Evolutionary conservation across 2,113 vertebrate genomes (phyloP).

Genomic region (Picathartes gymnocephalus): DNA sequence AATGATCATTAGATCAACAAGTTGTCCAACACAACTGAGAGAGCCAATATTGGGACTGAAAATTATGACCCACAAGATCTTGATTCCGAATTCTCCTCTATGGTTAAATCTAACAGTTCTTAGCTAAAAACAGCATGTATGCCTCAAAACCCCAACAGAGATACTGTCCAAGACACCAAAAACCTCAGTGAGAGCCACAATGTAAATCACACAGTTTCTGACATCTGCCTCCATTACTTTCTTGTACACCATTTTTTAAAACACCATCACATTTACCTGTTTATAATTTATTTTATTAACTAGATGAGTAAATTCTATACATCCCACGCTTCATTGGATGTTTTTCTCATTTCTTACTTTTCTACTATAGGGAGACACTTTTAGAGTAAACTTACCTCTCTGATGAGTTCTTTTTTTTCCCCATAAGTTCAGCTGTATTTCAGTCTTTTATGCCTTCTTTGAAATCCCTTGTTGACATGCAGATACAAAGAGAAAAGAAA

Average conservation of each 20-base stretch:
- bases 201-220: background rate
- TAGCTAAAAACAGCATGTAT: rapidly evolving
- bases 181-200: background rate
- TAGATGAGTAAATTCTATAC: background rate
- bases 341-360: background rate
- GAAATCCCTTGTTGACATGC: background rate
- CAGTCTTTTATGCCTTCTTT: background rate
- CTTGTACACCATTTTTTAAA: background rate
- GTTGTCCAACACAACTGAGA: background rate
- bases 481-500: background rate
- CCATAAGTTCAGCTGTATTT: background rate
- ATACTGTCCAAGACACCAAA: background rate
- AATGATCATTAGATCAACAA: background rate
- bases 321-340: background rate
- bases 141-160: background rate
- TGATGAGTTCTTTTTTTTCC: background rate
- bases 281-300: background rate
- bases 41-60: background rate
- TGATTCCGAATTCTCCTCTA: background rate
- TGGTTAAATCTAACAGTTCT: background rate
- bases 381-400: background rate
- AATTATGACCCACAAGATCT: background rate
- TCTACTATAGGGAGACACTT: background rate
- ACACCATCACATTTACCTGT: background rate
- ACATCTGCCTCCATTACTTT: background rate